These are phyloP conservation scores for Psephotus haematonotus DNA, from an alignment of 2,113 vertebrate genomes.

Conservation along the genomic window DNA sequence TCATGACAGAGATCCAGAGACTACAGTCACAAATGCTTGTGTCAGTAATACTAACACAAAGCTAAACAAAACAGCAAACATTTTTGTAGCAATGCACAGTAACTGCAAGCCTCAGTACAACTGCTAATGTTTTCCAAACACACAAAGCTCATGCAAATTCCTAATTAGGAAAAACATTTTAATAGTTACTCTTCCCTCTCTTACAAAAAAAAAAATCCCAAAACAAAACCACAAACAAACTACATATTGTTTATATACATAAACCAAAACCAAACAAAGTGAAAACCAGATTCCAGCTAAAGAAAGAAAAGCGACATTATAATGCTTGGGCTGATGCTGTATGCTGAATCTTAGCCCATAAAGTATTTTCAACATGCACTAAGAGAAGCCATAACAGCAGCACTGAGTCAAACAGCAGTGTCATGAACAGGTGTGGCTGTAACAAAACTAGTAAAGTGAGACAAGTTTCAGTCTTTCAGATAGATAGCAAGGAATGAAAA, in stretches of 20 bases:
- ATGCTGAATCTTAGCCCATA: not conserved
- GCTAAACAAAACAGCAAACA: not conserved
- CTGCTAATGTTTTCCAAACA: not conserved
- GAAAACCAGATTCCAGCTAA: not conserved
- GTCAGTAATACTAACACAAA: not conserved
- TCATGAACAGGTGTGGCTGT: not conserved
- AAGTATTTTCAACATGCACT: not conserved
- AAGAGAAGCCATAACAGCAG: not conserved
- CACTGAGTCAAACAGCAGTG: not conserved
- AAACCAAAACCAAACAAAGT: not conserved
- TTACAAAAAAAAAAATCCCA: not conserved
- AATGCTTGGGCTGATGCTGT: not conserved
- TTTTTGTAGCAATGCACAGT: not conserved
- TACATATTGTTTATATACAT: not conserved
- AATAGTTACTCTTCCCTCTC: not conserved
- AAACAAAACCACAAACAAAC: not conserved
- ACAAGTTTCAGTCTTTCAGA: not conserved
- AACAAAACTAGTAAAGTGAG: not conserved
- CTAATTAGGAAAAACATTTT: not conserved
- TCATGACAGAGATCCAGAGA: not conserved
- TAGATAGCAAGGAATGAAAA: not conserved
- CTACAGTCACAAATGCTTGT: not conserved
- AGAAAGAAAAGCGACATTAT: not conserved
- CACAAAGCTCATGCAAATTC: not conserved
- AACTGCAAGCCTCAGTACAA: not conserved